phyloP scores from a whole-genome alignment of 2,113 vertebrate genomes.

The Cavia porcellus region DNA sequence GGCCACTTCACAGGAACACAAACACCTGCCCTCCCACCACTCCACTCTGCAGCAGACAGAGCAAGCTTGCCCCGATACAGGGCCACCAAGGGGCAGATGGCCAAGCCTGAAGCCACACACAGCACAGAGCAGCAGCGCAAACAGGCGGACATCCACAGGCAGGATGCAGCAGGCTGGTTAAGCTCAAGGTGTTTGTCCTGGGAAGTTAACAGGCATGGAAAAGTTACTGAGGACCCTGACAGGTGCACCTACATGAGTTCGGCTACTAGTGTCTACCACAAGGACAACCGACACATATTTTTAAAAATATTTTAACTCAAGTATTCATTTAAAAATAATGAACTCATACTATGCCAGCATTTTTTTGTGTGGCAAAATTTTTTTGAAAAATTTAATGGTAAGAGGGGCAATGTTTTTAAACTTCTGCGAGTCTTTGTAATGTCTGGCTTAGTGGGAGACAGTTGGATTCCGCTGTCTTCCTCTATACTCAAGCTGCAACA shows the following conservation, averaged over 20 bases:
- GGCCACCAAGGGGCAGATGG: fast-evolving
- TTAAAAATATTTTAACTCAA: conserved; percentile 21
- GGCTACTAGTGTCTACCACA: neutral
- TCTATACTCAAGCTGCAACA: neutral
- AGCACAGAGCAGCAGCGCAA: neutral
- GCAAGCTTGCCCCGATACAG: neutral
- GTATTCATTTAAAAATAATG: conserved; percentile 36
- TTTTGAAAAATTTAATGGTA: neutral
- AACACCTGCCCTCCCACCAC: too few species aligned
- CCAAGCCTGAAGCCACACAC: neutral
- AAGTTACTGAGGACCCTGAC: neutral
- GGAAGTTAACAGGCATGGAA: neutral
- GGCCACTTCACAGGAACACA: neutral
- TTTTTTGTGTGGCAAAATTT: neutral
- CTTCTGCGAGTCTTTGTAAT: neutral
- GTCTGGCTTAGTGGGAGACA: neutral
- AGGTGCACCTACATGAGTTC: neutral
- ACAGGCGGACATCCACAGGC: fast-evolving
- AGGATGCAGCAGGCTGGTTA: fast-evolving
- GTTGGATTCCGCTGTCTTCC: neutral
- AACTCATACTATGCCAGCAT: neutral
- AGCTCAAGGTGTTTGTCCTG: neutral
- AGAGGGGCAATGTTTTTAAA: neutral
- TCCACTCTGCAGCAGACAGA: neutral
- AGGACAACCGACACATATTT: neutral